Evolutionary conservation across 53 echinoderm and acorn worm genomes (phyloP).

Genomic region (Arbacia lixula): DNA sequence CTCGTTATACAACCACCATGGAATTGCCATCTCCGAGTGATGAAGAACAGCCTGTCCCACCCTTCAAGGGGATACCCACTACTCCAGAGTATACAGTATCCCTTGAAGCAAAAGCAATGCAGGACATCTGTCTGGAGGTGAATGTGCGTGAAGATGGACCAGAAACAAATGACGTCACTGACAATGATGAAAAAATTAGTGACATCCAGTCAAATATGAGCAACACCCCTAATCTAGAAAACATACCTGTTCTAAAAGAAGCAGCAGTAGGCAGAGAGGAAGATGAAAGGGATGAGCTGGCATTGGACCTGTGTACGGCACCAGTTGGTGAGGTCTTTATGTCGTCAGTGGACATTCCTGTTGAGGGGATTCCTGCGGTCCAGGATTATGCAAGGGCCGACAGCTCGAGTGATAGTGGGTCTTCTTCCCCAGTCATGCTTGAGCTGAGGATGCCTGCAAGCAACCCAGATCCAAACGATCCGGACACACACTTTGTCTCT

Average conservation of each 20-base stretch:
- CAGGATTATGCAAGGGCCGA: not conserved
- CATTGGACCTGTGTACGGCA: not conserved
- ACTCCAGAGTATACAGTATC: conserved; percentile 33
- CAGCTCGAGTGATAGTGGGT: conserved; percentile 33
- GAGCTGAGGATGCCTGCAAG: conserved; percentile 64
- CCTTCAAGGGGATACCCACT: not conserved
- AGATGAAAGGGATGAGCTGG: not conserved
- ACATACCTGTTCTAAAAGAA: too few relatives aligned
- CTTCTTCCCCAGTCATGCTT: conserved; percentile 64
- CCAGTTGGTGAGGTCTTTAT: conserved; percentile 21
- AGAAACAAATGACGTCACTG: not conserved
- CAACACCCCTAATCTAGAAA: too few relatives aligned
- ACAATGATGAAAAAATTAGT: conserved; percentile 7
- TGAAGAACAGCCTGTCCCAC: conserved; percentile 41
- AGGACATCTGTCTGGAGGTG: not conserved
- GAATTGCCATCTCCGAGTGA: conserved; percentile 35
- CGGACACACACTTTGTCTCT: conserved; percentile 57
- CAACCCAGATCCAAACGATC: conserved; percentile 47
- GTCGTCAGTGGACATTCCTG: conserved; percentile 32
- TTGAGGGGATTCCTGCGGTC: conserved; percentile 10
- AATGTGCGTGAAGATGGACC: not conserved
- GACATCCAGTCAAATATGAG: too few relatives aligned
- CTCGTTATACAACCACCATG: conserved; percentile 3
- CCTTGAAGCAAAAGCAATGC: conserved; percentile 18
- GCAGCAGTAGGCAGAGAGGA: too few relatives aligned